Percentiles rank a stretch among this genome's conserved stretches.
Evolutionary conservation across 2,113 vertebrate species (phyloP).

Genomic region (Lophura nycthemera): DNA sequence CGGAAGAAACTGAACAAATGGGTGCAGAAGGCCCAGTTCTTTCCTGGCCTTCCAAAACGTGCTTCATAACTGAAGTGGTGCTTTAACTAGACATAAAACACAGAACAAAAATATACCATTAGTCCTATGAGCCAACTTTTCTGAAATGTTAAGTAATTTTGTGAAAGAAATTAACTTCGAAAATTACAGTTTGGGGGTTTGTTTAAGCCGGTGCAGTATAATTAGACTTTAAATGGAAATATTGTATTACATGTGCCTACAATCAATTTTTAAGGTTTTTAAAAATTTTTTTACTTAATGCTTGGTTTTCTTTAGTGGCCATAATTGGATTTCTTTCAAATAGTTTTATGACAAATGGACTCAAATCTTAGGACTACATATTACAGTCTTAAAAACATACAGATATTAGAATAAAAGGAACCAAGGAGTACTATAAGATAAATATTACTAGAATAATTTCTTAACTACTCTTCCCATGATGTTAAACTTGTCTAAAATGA

Average conservation of each 20-base stretch:
- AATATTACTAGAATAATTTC: slow-evolving; percentile 3
- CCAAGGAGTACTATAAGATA: background rate
- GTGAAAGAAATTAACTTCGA: slow-evolving; percentile 2
- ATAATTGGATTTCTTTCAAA: slow-evolving; percentile 33
- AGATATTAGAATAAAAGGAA: background rate
- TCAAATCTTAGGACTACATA: slow-evolving; percentile 30
- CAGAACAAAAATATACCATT: background rate
- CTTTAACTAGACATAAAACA: background rate
- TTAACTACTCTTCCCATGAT: background rate
- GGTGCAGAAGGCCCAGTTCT: background rate
- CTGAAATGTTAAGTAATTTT: background rate
- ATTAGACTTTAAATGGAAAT: slow-evolving; percentile 12
- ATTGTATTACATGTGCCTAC: background rate
- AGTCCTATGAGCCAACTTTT: background rate
- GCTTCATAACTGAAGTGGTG: background rate
- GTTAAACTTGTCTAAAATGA: background rate
- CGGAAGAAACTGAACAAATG: background rate
- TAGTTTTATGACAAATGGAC: background rate
- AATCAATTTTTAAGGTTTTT: background rate
- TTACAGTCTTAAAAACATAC: slow-evolving; percentile 45
- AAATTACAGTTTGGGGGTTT: background rate
- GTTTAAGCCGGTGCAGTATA: background rate
- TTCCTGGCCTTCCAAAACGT: background rate
- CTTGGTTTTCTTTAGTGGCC: background rate
- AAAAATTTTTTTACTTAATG: background rate